Base-by-base conservation (phyloP, 1,140 invertebrate genomes). In the Psix sp. region DNA sequence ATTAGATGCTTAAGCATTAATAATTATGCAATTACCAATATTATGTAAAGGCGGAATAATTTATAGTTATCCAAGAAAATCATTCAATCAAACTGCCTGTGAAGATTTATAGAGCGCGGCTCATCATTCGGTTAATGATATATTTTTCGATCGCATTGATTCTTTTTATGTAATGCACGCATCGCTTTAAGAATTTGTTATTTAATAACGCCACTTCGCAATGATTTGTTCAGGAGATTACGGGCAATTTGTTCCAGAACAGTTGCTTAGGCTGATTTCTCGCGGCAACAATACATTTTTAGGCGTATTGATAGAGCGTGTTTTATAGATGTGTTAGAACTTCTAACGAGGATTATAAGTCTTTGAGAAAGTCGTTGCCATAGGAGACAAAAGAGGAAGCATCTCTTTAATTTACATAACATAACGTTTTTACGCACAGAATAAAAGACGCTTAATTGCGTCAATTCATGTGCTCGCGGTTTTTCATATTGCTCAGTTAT, bases 321-420 rank as follows among this genome's bases (percentile, higher is more conserved):
- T 63, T 71, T 71, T 51, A 36, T 21, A 62, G 57, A 51, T 63
- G 51, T 63, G 43, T 56, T 71, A 63, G 51, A 71, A 57, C 57
- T 57, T 42, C 17, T 71, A 52, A 71, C 63, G 57, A 57, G 45
- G n/a, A n/a, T 63, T 39, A 14, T 35, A 48, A 42, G 56, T 56
- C 39, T 17, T 46, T 49, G 54, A 60, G 66, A 70, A 70, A 70
- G 66, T 9, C 11, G 33, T 11, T 33, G 36, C 33, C 24, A 51
- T 39, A 40, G 36, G 52, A 70, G 48, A 70, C 66, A 70, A 70
- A 70, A 62, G 65, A 70, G 66, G 66, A 70, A 70, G 56, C 66
- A 40, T 70, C 56, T 60, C 26, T 3, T n/a, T 29, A n/a, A 29
- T 29, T 7, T 29, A 10, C n/a, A 29, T 29, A n/a, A 10, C 7